These are phyloP conservation scores for Subacronicta megacephala DNA, from an alignment of 2,888 invertebrate species.

Conservation along the genomic window DNA sequence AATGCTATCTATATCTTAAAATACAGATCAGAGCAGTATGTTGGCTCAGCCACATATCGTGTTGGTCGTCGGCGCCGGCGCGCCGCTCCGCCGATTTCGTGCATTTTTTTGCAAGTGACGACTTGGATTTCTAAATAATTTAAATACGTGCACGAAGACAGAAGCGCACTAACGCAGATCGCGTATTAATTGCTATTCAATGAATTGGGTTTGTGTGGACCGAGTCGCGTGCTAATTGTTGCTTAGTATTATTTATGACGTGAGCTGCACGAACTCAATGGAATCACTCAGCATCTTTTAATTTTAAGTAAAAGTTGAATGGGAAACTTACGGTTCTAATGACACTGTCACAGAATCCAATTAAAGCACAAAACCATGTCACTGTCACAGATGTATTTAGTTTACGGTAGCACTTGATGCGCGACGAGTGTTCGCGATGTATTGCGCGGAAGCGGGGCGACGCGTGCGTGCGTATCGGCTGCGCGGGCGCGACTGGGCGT, in stretches of 20 bases:
- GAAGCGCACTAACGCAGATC: conserved; percentile 70
- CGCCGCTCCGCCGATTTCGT: conserved; percentile 84
- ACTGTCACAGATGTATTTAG: conserved; percentile 81
- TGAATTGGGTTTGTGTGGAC: conserved; percentile 78
- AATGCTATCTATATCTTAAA: conserved; percentile 38
- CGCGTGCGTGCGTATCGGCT: conserved; percentile 63
- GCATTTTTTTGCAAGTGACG: conserved; percentile 86
- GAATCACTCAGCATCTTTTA: conserved; percentile 48
- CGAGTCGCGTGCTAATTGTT: conserved; percentile 68
- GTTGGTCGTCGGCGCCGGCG: conserved; percentile 64
- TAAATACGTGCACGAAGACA: conserved; percentile 85
- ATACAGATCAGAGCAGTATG: conserved; percentile 44
- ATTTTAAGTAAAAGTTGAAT: conserved; percentile 52
- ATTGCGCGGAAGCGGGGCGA: conserved; percentile 50
- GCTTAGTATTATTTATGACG: conserved; percentile 56
- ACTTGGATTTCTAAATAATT: conserved; percentile 88
- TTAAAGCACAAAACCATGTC: conserved; percentile 86
- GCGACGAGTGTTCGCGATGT: conserved; percentile 63
- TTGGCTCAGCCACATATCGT: conserved; percentile 62
- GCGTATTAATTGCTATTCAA: conserved; percentile 76
- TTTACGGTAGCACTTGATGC: conserved; percentile 67
- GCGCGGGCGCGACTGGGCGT: conserved; percentile 56
- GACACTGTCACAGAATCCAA: conserved; percentile 82
- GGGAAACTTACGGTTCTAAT: conserved; percentile 78
- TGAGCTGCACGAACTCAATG: conserved; percentile 51